Evolutionary conservation across 1,140 invertebrate species (phyloP), one percentile per base, ranked within the genome.

Genomic region (Drosophila grimshawi): DNA sequence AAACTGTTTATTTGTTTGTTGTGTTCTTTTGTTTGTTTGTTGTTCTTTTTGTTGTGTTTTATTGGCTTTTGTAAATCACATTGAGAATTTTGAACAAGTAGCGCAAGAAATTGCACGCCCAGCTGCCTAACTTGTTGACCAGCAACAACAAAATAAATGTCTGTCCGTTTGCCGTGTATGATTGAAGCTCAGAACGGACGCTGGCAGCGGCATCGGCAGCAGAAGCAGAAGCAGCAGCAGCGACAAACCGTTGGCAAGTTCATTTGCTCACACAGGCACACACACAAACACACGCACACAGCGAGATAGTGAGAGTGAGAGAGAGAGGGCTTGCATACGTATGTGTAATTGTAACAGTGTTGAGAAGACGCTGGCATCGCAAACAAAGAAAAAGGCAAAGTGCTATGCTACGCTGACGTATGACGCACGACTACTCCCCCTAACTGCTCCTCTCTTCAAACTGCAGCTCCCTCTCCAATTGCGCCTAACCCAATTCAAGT

Each of bases 401-500:
- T 41, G 48, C 39, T 66, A n/a, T 33, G 68, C 46, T 64, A 19
- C 19, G 71, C 65, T 85, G 77, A 80, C 77, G 81, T 81, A 80
- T 77, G 56, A 57, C 19, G 19, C 19, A 19, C 2, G 19, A 19
- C 19, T 19, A 19, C 61, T 60, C 10, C 39, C 39, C 10, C 39
- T 19, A 19, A 19, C 19, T 1, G 19, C 19, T 19, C 19, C 19
- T 19, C 19, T 19, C 19, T 19, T 19, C 19, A 1, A 19, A 19
- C 19, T 19, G 19, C 19, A 1, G 19, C 19, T 19, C 19, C 19
- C 19, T 19, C 19, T 0, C 48, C 53, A 78, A 86, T 86, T 86
- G 82, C 82, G 82, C 76, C 82, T 86, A 86, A 86, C 79, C 67
- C 82, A 86, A 73, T 82, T 76, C 56, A 61, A 81, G 79, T 86